A percentile compares a stretch with the other conserved stretches of the same genome.
phyloP scores from a whole-genome alignment of 2,797 vertebrate genomes.

The Pterois miles region DNA sequence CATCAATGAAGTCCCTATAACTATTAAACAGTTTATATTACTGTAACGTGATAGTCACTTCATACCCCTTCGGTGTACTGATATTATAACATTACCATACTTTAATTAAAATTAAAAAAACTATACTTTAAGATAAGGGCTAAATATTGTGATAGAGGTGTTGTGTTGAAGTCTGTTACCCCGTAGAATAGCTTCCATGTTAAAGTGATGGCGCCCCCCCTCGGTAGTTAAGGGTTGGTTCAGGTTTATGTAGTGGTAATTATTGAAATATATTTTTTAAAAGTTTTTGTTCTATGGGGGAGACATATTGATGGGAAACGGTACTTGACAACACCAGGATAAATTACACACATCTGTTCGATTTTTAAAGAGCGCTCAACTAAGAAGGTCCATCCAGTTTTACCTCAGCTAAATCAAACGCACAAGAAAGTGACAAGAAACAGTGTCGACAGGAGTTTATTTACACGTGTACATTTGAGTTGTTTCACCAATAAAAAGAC shows the following conservation, averaged over 20 bases:
- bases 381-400: fast-evolving
- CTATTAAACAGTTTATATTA: neutral
- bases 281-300: too few relatives aligned
- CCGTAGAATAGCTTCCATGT: too few relatives aligned
- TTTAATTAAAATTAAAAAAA: too few relatives aligned
- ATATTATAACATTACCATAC: neutral
- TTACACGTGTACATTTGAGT: constrained; percentile 80
- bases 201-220: too few relatives aligned
- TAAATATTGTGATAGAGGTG: neutral
- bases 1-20: neutral
- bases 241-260: too few relatives aligned
- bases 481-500: constrained; percentile 60
- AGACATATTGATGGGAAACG: too few relatives aligned
- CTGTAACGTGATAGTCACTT: neutral
- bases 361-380: neutral
- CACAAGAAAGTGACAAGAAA: neutral
- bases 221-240: too few relatives aligned
- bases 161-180: too few relatives aligned
- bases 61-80: neutral
- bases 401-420: neutral
- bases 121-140: neutral
- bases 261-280: too few relatives aligned
- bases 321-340: neutral
- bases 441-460: constrained; percentile 81
- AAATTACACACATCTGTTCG: neutral